Evolutionary conservation across 2,888 invertebrate species (phyloP).

Genomic region (Xiphydria camelus): DNA sequence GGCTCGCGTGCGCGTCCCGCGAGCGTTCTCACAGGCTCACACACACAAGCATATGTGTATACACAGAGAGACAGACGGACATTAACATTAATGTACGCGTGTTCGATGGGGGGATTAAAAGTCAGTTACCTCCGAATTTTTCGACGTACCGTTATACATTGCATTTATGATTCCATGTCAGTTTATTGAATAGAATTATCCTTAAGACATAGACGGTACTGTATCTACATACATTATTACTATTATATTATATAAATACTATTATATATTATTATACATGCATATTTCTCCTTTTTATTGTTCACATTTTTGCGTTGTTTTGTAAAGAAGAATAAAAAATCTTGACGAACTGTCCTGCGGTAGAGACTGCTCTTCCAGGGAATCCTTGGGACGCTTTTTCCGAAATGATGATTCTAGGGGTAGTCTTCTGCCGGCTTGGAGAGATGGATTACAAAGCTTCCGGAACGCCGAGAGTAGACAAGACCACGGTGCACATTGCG

Average conservation of each 20-base stretch:
- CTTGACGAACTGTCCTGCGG: slow-evolving; percentile 41
- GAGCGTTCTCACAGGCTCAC: too few relatives aligned
- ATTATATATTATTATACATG: slow-evolving; percentile 23
- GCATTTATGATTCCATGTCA: slow-evolving; percentile 14
- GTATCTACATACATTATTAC: slow-evolving; percentile 21
- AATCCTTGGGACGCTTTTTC: too few relatives aligned
- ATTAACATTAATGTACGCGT: slow-evolving; percentile 7
- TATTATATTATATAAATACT: slow-evolving; percentile 22
- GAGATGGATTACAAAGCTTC: too few relatives aligned
- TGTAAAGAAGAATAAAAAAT: slow-evolving; percentile 51
- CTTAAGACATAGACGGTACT: slow-evolving; percentile 10
- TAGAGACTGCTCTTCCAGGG: too few relatives aligned
- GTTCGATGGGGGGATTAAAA: slow-evolving; percentile 1
- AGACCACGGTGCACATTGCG: too few relatives aligned
- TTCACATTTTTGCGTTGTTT: slow-evolving; percentile 45
- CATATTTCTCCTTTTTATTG: slow-evolving; percentile 39
- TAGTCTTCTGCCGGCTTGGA: too few relatives aligned
- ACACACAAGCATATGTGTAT: background rate
- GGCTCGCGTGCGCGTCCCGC: too few relatives aligned
- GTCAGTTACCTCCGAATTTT: background rate
- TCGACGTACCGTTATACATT: slow-evolving; percentile 4
- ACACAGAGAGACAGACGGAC: too few relatives aligned
- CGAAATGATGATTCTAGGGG: too few relatives aligned
- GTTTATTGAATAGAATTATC: slow-evolving; percentile 9
- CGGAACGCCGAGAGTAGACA: too few relatives aligned